phyloP scores from a whole-genome alignment of 2,888 invertebrate genomes.

The Apocheima hispidaria region DNA sequence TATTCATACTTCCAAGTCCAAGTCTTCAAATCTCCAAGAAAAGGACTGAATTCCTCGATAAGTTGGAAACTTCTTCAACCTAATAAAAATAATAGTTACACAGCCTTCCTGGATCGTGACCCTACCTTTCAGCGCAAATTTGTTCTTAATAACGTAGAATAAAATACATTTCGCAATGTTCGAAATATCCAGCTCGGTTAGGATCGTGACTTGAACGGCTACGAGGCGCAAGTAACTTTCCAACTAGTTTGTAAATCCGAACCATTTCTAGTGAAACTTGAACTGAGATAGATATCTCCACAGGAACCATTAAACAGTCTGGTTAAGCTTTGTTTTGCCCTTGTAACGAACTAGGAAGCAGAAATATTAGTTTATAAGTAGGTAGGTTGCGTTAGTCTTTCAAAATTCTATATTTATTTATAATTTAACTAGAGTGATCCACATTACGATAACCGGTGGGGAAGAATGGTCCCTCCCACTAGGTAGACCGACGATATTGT shows the following conservation, averaged over 20 bases:
- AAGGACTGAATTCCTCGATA: slow-evolving; percentile 25
- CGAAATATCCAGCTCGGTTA: slow-evolving; percentile 27
- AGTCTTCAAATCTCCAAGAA: slow-evolving; percentile 17
- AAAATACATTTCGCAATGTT: slow-evolving; percentile 31
- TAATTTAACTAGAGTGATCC: too few species aligned
- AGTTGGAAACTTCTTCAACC: slow-evolving; percentile 34
- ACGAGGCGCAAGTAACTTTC: slow-evolving; percentile 65
- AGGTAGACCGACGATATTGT: too few species aligned
- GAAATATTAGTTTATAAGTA: too few species aligned
- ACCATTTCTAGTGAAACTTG: slow-evolving; percentile 66
- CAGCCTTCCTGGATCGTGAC: slow-evolving; percentile 37
- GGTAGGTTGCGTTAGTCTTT: too few species aligned
- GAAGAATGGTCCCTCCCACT: too few species aligned
- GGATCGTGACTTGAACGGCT: slow-evolving; percentile 59
- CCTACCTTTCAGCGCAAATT: slow-evolving; percentile 16
- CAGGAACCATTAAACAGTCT: slow-evolving; percentile 39
- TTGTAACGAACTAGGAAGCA: background rate
- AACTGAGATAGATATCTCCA: slow-evolving; percentile 50
- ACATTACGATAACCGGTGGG: too few species aligned
- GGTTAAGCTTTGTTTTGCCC: slow-evolving; percentile 17
- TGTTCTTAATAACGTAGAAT: slow-evolving; percentile 25
- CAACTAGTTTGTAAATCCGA: slow-evolving; percentile 73
- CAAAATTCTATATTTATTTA: too few species aligned
- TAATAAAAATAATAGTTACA: slow-evolving; percentile 40
- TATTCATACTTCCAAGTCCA: too few species aligned